Percentiles rank a stretch among this genome's conserved stretches.
Evolutionary conservation across 2,888 invertebrate species (phyloP).

Genomic region (Toxonevra muliebris): DNA sequence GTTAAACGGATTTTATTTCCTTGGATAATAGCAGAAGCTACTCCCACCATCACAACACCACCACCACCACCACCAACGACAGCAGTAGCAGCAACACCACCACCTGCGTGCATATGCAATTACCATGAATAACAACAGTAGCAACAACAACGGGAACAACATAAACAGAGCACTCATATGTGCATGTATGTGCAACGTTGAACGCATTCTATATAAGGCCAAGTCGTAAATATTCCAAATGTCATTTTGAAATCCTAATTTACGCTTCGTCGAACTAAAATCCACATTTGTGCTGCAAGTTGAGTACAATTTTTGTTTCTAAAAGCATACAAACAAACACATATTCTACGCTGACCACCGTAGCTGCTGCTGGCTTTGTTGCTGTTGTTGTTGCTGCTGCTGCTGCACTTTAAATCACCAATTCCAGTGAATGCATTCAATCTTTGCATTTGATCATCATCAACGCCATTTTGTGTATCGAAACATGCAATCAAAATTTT

Average conservation of each 20-base stretch:
- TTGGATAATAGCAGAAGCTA: neutral
- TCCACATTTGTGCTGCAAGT: conserved; percentile 42
- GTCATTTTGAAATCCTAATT: conserved; percentile 66
- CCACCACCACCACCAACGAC: neutral
- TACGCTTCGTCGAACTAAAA: conserved; percentile 63
- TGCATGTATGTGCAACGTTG: conserved; percentile 39
- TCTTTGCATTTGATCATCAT: conserved; percentile 38
- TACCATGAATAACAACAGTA: too few species aligned
- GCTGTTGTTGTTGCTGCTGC: neutral
- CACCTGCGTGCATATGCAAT: too few species aligned
- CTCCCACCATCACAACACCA: neutral
- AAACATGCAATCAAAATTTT: conserved; percentile 62
- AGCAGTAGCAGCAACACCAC: too few species aligned
- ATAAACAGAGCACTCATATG: conserved; percentile 8
- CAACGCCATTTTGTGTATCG: conserved; percentile 57
- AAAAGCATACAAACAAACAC: too few species aligned
- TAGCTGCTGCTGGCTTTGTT: too few species aligned
- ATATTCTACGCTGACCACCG: too few species aligned
- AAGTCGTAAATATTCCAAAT: conserved; percentile 65
- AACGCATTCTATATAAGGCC: conserved; percentile 34
- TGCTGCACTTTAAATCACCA: conserved; percentile 51
- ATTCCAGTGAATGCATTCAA: conserved; percentile 21
- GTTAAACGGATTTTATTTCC: too few species aligned
- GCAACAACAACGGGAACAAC: too few species aligned
- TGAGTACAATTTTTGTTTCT: too few species aligned